Evolutionary conservation across 2,113 vertebrate genomes (phyloP).

Genomic region (Ciconia stormi): DNA sequence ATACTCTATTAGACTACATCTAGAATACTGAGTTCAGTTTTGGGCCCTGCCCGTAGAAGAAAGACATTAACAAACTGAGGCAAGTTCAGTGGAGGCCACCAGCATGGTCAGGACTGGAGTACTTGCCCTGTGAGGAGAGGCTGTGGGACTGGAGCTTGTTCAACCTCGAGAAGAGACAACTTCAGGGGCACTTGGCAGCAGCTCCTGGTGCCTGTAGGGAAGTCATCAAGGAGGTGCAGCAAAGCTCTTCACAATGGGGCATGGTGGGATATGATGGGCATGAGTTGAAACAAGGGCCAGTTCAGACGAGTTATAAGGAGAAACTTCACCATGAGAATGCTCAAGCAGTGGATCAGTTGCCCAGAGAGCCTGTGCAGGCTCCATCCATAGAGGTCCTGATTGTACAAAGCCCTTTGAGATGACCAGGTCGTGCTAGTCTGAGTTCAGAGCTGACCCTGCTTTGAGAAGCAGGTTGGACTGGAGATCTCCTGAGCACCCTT

Average conservation of each 20-base stretch:
- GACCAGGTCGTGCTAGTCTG: background rate
- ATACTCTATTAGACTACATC: background rate
- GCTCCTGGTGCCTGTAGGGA: background rate
- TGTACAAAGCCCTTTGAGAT: background rate
- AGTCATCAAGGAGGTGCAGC: background rate
- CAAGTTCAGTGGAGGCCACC: background rate
- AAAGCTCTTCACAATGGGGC: background rate
- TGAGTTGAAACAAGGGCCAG: background rate
- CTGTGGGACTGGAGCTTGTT: background rate
- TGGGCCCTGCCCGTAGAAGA: background rate
- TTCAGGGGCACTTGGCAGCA: background rate
- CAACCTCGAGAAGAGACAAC: background rate
- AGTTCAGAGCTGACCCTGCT: background rate
- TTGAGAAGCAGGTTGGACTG: background rate
- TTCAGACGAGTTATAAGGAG: background rate
- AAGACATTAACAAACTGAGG: background rate
- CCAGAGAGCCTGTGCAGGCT: background rate
- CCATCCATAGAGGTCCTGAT: background rate
- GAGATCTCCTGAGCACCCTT: background rate
- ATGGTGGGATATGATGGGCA: background rate
- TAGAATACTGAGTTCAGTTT: background rate
- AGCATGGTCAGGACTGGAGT: background rate
- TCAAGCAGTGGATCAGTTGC: background rate
- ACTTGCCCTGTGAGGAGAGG: background rate
- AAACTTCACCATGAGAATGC: background rate